Percentiles rank a stretch among this genome's conserved stretches.
Evolutionary conservation across 2,888 invertebrate species (phyloP).

Genomic region (Poecilus cupreus): DNA sequence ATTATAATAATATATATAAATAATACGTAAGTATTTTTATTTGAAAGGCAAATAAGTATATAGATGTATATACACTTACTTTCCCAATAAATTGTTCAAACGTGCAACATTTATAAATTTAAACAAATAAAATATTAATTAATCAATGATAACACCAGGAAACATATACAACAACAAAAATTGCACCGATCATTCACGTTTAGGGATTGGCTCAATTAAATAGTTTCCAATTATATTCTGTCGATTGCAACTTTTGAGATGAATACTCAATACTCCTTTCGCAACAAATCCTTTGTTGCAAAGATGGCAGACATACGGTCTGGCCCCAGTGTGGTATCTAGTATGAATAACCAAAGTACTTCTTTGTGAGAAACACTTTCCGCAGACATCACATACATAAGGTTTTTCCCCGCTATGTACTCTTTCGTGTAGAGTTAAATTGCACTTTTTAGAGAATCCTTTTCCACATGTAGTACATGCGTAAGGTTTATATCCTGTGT

Average conservation of each 20-base stretch:
- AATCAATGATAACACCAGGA: constrained; percentile 6
- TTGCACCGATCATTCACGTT: constrained; percentile 21
- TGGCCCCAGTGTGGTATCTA: constrained; percentile 78
- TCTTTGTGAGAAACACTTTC: constrained; percentile 78
- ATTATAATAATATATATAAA: no score
- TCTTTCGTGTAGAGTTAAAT: constrained; percentile 77
- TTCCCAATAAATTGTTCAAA: constrained; percentile 5
- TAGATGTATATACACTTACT: constrained; percentile 19
- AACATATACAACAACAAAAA: constrained; percentile 8
- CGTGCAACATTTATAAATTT: constrained; percentile 13
- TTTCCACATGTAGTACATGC: constrained; percentile 69
- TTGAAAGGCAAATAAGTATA: background rate
- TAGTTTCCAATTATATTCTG: constrained; percentile 58
- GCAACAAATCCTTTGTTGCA: constrained; percentile 79
- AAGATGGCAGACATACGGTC: constrained; percentile 77
- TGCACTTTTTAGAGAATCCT: constrained; percentile 77
- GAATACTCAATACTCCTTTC: constrained; percentile 78
- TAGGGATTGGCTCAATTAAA: constrained; percentile 14
- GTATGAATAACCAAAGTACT: constrained; percentile 78
- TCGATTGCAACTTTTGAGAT: constrained; percentile 74
- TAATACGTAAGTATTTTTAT: background rate
- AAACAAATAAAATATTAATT: constrained; percentile 5
- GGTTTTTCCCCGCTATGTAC: constrained; percentile 80
- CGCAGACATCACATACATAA: constrained; percentile 77
- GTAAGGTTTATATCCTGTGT: constrained; percentile 75